Evolutionary conservation across 2,113 vertebrate species (phyloP).

Genomic region (Castor canadensis): DNA sequence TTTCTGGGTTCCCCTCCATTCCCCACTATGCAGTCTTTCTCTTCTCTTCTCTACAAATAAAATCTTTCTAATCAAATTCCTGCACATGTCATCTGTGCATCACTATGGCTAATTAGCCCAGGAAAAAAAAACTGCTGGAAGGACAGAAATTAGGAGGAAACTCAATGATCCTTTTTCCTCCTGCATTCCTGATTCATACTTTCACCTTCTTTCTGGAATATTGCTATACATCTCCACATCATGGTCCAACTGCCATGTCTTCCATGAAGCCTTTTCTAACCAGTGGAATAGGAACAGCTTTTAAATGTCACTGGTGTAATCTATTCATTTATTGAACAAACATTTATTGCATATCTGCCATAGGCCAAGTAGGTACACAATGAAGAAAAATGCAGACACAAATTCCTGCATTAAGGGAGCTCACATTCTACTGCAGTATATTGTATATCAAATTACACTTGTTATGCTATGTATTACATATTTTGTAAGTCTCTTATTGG

Average conservation of each 20-base stretch:
- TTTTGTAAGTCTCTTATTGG: background rate
- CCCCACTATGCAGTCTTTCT: too few relatives aligned
- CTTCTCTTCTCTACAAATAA: too few relatives aligned
- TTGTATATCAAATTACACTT: background rate
- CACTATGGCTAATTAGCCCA: slow-evolving; percentile 29
- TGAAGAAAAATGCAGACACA: background rate
- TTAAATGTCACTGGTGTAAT: background rate
- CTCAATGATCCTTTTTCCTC: background rate
- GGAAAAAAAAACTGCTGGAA: background rate
- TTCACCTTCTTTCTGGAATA: background rate
- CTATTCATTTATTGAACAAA: background rate
- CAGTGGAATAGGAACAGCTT: background rate
- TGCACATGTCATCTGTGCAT: too few relatives aligned
- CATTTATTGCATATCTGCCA: background rate
- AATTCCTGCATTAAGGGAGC: background rate
- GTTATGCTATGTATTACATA: background rate
- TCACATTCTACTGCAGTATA: background rate
- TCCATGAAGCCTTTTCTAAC: background rate
- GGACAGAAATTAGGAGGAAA: background rate
- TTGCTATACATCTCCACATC: background rate
- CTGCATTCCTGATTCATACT: background rate
- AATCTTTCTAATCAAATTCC: too few relatives aligned
- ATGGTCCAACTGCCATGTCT: background rate
- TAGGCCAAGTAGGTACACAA: background rate
- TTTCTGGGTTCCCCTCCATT: too few relatives aligned